These are phyloP conservation scores for Micoletzkya japonica DNA, from an alignment of 2,888 invertebrate species.

Conservation along the genomic window DNA sequence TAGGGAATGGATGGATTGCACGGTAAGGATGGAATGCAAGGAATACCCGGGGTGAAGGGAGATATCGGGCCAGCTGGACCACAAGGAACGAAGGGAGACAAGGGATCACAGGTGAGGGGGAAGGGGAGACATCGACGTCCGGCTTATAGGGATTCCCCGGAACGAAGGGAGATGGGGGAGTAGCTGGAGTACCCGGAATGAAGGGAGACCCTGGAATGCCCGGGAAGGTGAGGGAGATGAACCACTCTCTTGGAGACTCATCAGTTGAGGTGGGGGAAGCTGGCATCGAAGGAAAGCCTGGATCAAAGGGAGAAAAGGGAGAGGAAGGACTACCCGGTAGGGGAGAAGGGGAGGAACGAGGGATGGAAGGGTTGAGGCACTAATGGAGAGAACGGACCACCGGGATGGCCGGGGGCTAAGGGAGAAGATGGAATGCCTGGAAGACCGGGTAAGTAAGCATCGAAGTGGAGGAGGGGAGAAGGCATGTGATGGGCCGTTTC, in stretches of 20 bases:
- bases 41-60: constrained; percentile 51
- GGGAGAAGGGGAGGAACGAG: not conserved
- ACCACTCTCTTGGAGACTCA: not conserved
- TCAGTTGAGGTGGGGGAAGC: constrained; percentile 40
- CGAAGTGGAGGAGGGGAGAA: too few species aligned
- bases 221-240: constrained; percentile 34
- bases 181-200: constrained; percentile 43
- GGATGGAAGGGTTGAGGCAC: constrained; percentile 7
- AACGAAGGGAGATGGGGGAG: constrained; percentile 48
- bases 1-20: constrained; percentile 32
- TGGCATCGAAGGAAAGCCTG: constrained; percentile 43
- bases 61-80: constrained; percentile 51
- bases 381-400: constrained; percentile 48
- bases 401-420: constrained; percentile 53
- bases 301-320: constrained; percentile 49
- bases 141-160: constrained; percentile 49
- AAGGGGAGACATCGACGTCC: not conserved
- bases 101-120: constrained; percentile 42
- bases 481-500: too few species aligned
- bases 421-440: constrained; percentile 55
- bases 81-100: constrained; percentile 54
- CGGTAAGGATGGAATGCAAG: constrained; percentile 49
- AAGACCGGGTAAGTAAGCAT: constrained; percentile 41
- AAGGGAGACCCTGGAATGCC: constrained; percentile 53
- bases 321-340: constrained; percentile 46